Conservation (phyloP, 2,888 invertebrate genomes). For the Ormyrus rosae region DNA sequence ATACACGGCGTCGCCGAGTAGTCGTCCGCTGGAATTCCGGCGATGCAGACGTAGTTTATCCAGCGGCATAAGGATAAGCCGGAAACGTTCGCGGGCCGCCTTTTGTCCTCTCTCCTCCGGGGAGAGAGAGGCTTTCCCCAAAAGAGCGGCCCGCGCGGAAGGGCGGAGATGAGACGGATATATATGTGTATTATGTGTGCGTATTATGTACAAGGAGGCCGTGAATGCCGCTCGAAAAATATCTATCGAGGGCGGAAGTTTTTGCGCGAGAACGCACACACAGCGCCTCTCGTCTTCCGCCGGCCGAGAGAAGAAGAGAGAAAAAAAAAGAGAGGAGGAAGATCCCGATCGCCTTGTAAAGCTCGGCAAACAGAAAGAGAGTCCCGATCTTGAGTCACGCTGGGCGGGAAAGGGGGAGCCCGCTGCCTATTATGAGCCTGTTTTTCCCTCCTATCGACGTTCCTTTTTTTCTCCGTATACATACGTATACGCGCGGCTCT, state of each 20-base stretch:
- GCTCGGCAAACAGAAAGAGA: slow-evolving; percentile 5
- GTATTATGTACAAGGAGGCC: not conserved
- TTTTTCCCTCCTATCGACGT: too few relatives aligned
- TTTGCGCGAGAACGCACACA: slow-evolving; percentile 1
- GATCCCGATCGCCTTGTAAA: slow-evolving; percentile 17
- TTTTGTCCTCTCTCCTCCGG: too few relatives aligned
- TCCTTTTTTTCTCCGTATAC: too few relatives aligned
- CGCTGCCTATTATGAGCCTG: too few relatives aligned
- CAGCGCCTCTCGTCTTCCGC: too few relatives aligned
- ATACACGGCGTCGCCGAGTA: not conserved
- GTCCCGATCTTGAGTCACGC: slow-evolving; percentile 35
- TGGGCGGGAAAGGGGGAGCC: slow-evolving; percentile 25
- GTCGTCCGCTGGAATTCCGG: slow-evolving; percentile 17
- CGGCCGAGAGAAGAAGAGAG: too few relatives aligned
- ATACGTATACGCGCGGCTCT: too few relatives aligned
- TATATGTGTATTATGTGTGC: too few relatives aligned
- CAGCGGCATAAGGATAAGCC: slow-evolving; percentile 58
- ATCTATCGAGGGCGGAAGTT: slow-evolving; percentile 43
- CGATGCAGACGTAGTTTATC: too few relatives aligned
- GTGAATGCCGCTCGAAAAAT: not conserved
- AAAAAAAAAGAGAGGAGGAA: not conserved
- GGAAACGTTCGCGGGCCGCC: slow-evolving; percentile 56
- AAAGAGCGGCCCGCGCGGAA: too few relatives aligned
- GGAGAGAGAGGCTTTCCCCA: too few relatives aligned
- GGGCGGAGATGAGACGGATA: too few relatives aligned